Conservation (phyloP, 2,113 vertebrate species). For the Rhinopithecus roxellana region DNA sequence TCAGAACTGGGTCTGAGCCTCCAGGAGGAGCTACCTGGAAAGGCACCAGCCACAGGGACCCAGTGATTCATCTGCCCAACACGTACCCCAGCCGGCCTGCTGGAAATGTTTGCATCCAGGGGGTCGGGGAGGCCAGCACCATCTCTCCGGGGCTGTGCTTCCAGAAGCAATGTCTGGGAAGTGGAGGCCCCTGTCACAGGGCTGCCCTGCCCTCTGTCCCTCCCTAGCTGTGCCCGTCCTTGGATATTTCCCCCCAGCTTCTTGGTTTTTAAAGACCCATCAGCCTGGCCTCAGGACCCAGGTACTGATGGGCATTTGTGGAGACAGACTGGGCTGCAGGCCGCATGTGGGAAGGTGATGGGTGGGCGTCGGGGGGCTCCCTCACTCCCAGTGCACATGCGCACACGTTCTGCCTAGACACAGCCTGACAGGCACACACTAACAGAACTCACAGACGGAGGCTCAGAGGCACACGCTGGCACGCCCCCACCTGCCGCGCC, state of each 20-base stretch:
- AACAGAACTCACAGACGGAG: too few relatives aligned
- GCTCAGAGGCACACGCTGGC: too few relatives aligned
- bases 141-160: not conserved
- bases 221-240: not conserved
- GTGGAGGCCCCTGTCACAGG: not conserved
- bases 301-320: not conserved
- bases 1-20: not conserved
- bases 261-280: not conserved
- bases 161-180: not conserved
- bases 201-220: not conserved
- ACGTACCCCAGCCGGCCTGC: not conserved
- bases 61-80: not conserved
- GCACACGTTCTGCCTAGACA: not conserved
- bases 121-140: not conserved
- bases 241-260: not conserved
- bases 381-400: not conserved
- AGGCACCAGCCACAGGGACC: not conserved
- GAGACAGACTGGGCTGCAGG: not conserved
- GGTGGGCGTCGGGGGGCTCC: not conserved
- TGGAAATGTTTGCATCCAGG: accelerated
- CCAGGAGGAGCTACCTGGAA: not conserved
- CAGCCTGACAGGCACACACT: not conserved
- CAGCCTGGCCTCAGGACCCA: not conserved
- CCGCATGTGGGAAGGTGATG: not conserved
- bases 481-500: accelerated